phyloP scores from a whole-genome alignment of 2,797 vertebrate genomes.

The Diglossa cyanea region DNA sequence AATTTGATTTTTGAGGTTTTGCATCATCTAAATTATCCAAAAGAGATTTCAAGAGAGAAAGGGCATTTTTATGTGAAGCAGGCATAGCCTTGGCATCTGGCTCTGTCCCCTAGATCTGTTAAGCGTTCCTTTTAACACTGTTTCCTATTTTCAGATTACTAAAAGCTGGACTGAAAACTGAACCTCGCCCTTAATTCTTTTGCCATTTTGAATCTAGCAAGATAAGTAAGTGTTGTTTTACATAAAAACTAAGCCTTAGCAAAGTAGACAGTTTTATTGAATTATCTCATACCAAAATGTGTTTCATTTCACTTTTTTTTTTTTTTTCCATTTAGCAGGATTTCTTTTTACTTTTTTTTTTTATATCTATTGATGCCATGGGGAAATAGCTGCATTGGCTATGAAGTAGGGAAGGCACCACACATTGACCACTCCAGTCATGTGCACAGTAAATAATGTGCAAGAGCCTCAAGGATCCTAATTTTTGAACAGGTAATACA shows the following conservation, averaged over 20 bases:
- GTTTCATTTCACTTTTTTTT: constrained; percentile 36
- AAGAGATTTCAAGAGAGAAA: background rate
- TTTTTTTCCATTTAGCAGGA: constrained; percentile 16
- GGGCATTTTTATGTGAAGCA: background rate
- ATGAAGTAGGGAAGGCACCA: constrained; percentile 53
- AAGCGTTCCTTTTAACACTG: background rate
- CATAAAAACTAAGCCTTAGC: constrained; percentile 35
- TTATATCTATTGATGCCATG: constrained; percentile 28
- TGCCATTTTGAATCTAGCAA: constrained; percentile 20
- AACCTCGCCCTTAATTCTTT: background rate
- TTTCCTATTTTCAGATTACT: background rate
- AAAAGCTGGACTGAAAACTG: background rate
- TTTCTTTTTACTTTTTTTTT: background rate
- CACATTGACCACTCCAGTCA: constrained; percentile 41
- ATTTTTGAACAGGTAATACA: constrained; percentile 23
- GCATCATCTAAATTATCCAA: background rate
- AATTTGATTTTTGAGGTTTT: background rate
- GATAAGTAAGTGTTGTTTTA: constrained; percentile 54
- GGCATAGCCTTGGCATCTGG: background rate
- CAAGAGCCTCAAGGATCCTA: constrained; percentile 21
- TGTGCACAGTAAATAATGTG: constrained; percentile 34
- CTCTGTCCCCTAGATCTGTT: background rate
- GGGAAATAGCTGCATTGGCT: constrained; percentile 51
- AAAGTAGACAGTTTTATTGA: constrained; percentile 68
- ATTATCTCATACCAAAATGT: constrained; percentile 61